A percentile compares a stretch with the other conserved stretches of the same genome.
These are phyloP conservation scores for Nomada fucata DNA, from an alignment of 2,888 invertebrate species.

Conservation along the genomic window DNA sequence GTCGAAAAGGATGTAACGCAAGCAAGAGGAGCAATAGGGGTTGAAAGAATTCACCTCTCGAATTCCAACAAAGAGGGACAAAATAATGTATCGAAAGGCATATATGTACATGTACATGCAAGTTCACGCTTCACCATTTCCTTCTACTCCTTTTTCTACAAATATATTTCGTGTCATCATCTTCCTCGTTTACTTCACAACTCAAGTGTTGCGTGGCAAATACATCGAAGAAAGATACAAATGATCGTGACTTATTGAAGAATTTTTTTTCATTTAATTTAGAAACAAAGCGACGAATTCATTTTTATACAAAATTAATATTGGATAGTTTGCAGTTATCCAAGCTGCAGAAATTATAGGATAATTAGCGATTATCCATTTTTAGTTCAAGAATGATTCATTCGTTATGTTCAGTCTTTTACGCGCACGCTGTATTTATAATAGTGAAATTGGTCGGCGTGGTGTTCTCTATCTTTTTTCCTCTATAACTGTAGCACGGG, in stretches of 20 bases:
- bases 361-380: not conserved
- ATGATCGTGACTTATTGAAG: not conserved
- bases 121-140: not conserved
- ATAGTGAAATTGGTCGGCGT: slow-evolving; percentile 44
- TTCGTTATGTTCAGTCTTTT: slow-evolving; percentile 2
- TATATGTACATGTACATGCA: not conserved
- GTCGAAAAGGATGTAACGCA: slow-evolving; percentile 43
- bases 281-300: not conserved
- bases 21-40: not conserved
- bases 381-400: slow-evolving; percentile 10
- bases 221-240: not conserved
- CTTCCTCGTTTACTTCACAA: not conserved
- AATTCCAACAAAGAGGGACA: slow-evolving; percentile 8
- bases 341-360: not conserved
- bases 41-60: slow-evolving; percentile 15
- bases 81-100: not conserved
- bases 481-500: slow-evolving; percentile 20
- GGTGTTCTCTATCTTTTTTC: slow-evolving; percentile 17
- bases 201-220: not conserved
- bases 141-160: not conserved
- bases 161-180: not conserved
- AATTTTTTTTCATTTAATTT: not conserved
- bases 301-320: not conserved
- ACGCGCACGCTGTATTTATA: slow-evolving; percentile 41
- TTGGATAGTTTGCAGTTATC: not conserved